Evolutionary conservation across 64 coral and sea anemone genomes (phyloP), one percentile per base, ranked within the genome.

Genomic region (Actinia equina): DNA sequence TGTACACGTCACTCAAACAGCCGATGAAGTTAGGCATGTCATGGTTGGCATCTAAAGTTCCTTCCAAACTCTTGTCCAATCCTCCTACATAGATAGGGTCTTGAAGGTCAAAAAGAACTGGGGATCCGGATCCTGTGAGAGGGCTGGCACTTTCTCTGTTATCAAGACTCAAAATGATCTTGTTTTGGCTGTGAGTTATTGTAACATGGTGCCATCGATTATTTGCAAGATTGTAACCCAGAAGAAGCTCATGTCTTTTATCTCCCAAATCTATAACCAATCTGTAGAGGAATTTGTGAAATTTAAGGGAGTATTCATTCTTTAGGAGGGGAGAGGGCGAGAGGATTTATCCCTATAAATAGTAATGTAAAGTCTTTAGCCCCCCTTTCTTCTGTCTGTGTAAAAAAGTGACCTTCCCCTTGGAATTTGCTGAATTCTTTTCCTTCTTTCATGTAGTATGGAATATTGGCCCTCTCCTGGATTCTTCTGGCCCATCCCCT

Each of bases 171-270:
- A 94, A 43, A 6, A 43, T 23, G 2, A 94, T 2, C 10, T 17
- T 60, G 4, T 41, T 26, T 11, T 45, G 5, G 17, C 18, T 80
- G 17, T 89, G 86, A 26, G n/a, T 30, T 0, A 94, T 69, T 20
- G 18, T 77, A 4, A 94, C 59, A 25, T 58, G 43, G 26, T 94
- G 93, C 93, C 93, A 94, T 71, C 87, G 71, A 71, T 91, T 85
- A 56, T 94, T 89, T 1, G 93, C 71, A 17, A 94, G 82, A 22
- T 91, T 88, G 59, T 88, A 69, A 49, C 93, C 89, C 1, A 91
- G 12, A 11, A 94, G 44, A 3, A 88, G 25, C 43, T 62, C 77
- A 82, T 87, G 85, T 25, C 80, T 65, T 17, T 53, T 77, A 6
- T 23, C 12, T 22, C 20, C 62, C 3, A 65, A 65, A 23, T 65